A percentile compares a stretch with the other conserved stretches of the same genome.
These are phyloP conservation scores for Microvelia longipes DNA, from an alignment of 1,140 invertebrate species.

Conservation along the genomic window DNA sequence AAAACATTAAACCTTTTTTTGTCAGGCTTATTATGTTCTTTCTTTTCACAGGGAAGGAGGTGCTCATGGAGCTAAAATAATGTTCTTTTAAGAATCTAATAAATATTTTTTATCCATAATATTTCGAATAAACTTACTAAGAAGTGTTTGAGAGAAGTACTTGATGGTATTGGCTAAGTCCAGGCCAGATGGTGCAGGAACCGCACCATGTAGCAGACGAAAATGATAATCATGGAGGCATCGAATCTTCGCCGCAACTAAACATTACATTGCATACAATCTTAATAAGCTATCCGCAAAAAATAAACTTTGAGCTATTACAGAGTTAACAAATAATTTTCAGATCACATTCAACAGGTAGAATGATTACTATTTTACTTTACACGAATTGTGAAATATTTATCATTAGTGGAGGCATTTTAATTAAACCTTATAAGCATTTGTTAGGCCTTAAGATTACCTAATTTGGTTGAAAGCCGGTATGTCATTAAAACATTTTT, in stretches of 20 bases:
- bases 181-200: constrained; percentile 79
- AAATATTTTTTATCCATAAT: no score
- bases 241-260: constrained; percentile 93
- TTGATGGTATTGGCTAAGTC: constrained; percentile 96
- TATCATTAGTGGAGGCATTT: no score
- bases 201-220: constrained; percentile 74
- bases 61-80: no score
- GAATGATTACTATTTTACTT: background rate
- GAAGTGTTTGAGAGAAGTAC: constrained; percentile 91
- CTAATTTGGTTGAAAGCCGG: no score
- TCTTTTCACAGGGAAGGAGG: no score
- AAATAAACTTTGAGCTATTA: background rate
- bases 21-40: no score
- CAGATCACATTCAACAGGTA: background rate
- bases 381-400: background rate
- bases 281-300: no score
- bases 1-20: no score
- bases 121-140: constrained; percentile 81
- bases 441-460: no score
- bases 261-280: constrained; percentile 29
- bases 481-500: no score
- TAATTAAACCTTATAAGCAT: no score
- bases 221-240: constrained; percentile 92
- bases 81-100: no score
- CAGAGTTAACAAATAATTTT: background rate